Conservation (phyloP, 2,888 invertebrate species). For the Ochropacha duplaris region DNA sequence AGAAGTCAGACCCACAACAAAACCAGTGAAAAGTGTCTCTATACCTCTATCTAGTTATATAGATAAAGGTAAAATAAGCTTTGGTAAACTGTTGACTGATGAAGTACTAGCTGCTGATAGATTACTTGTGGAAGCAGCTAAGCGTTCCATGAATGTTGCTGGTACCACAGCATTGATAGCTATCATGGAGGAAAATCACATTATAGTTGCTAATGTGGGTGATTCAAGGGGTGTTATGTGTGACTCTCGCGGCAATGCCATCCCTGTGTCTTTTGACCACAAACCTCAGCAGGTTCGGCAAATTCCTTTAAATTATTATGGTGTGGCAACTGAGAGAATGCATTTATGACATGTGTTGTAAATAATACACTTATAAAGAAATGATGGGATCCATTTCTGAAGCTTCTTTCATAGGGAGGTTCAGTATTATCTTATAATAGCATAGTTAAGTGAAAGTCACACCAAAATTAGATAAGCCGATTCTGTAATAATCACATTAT, state of each 20-base stretch:
- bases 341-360: too few species aligned
- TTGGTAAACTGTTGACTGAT: constrained; percentile 91
- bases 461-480: too few species aligned
- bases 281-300: constrained; percentile 99
- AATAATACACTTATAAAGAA: too few species aligned
- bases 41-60: constrained; percentile 85
- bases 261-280: constrained; percentile 97
- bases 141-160: constrained; percentile 88
- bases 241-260: constrained; percentile 93
- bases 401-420: too few species aligned
- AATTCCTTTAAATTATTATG: too few species aligned
- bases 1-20: constrained; percentile 80
- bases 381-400: too few species aligned
- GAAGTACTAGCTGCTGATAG: constrained; percentile 94
- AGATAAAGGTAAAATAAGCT: constrained; percentile 90
- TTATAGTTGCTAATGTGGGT: constrained; percentile 97
- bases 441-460: too few species aligned
- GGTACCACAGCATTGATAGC: constrained; percentile 97
- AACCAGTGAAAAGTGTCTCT: constrained; percentile 71
- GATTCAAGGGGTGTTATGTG: constrained; percentile 98
- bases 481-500: too few species aligned
- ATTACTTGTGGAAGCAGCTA: constrained; percentile 91
- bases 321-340: too few species aligned
- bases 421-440: too few species aligned
- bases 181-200: constrained; percentile 89